A percentile compares a stretch with the other conserved stretches of the same genome.
These are phyloP conservation scores for Graptemys geographica DNA, from an alignment of 2,797 vertebrate genomes.

Conservation along the genomic window DNA sequence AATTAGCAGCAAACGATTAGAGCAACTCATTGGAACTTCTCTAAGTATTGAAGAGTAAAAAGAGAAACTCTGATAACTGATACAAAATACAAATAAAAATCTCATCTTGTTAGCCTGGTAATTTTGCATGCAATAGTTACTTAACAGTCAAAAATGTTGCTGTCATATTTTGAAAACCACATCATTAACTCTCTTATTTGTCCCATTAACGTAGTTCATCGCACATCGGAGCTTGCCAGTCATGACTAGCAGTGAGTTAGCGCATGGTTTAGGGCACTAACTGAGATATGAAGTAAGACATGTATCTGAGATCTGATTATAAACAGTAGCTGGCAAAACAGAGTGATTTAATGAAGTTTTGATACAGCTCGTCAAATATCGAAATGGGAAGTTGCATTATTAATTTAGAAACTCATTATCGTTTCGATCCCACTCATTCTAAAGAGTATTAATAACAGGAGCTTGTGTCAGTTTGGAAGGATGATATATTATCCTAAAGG, in stretches of 20 bases:
- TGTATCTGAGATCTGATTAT: constrained; percentile 11
- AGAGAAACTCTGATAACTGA: background rate
- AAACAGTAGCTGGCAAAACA: constrained; percentile 64
- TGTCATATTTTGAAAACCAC: background rate
- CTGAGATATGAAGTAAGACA: constrained; percentile 13
- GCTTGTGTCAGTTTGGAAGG: constrained; percentile 61
- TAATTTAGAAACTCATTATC: constrained; percentile 78
- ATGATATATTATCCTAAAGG: constrained; percentile 71
- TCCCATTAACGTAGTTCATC: constrained; percentile 11
- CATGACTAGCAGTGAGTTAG: background rate
- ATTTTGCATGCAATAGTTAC: constrained; percentile 9
- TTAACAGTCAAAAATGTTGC: constrained; percentile 26
- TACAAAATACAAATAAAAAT: background rate
- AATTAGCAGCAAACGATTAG: fast-evolving
- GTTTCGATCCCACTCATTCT: constrained; percentile 72
- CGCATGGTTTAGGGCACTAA: fast-evolving
- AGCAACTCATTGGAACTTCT: background rate
- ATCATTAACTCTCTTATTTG: constrained; percentile 59
- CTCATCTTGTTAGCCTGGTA: background rate
- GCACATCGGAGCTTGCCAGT: fast-evolving
- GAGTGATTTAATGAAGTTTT: constrained; percentile 79
- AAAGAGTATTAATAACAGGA: constrained; percentile 70
- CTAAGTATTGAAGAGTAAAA: background rate
- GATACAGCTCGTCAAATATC: constrained; percentile 78
- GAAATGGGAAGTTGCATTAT: constrained; percentile 74